Conservation (phyloP, 2,797 vertebrate species). For the Crocodylus rhombifer region DNA sequence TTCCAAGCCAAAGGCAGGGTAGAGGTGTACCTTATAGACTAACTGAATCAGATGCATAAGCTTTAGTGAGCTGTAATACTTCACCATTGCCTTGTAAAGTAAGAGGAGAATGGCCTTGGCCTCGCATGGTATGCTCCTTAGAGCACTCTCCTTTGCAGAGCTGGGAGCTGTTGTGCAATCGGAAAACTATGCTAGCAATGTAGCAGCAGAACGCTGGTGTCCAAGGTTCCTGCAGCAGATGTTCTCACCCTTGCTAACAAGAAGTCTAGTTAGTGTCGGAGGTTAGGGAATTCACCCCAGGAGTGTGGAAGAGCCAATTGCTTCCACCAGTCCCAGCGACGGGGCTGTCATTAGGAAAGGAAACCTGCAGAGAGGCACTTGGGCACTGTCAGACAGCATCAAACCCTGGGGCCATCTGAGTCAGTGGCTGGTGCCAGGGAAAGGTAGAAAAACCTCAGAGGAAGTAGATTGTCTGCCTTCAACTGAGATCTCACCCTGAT, state of each 20-base stretch:
- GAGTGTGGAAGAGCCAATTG: neutral
- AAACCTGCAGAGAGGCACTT: neutral
- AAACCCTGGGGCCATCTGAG: neutral
- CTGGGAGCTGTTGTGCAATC: neutral
- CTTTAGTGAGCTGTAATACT: neutral
- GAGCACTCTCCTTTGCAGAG: rapidly evolving
- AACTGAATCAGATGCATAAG: too few relatives aligned
- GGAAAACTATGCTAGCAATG: neutral
- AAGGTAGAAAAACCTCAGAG: neutral
- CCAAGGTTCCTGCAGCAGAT: neutral
- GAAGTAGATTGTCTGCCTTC: neutral
- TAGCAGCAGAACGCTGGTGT: too few relatives aligned
- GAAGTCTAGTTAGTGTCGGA: neutral
- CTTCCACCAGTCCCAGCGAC: neutral
- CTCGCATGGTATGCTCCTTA: neutral
- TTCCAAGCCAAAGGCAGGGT: neutral
- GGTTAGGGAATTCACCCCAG: neutral
- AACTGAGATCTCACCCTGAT: neutral
- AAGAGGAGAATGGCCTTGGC: neutral
- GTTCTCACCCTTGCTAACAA: neutral
- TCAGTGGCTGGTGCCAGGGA: neutral
- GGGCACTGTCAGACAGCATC: neutral
- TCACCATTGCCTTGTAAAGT: neutral
- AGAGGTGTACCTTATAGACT: too few relatives aligned
- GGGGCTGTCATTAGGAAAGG: neutral